phyloP scores from a whole-genome alignment of 2,113 vertebrate species.

The Callipepla squamata region DNA sequence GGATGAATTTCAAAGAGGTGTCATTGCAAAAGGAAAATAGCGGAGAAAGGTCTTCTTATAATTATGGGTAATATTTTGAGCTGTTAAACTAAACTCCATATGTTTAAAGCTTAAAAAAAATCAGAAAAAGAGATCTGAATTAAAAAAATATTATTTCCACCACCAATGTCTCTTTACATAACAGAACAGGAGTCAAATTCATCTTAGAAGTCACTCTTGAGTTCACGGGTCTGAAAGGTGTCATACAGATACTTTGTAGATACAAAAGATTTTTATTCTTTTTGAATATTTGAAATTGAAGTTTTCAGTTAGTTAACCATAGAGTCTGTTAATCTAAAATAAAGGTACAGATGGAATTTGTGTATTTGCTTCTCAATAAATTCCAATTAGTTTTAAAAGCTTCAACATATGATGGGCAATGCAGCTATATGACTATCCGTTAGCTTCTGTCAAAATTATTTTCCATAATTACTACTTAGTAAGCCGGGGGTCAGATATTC shows the following conservation, averaged over 20 bases:
- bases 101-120: not conserved
- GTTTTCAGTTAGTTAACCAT: not conserved
- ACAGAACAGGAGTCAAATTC: not conserved
- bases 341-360: not conserved
- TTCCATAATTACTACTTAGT: constrained; percentile 33
- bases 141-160: not conserved
- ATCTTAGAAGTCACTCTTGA: not conserved
- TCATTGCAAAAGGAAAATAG: not conserved
- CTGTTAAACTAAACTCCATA: not conserved
- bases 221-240: not conserved
- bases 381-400: constrained; percentile 10
- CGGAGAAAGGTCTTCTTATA: not conserved
- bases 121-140: not conserved
- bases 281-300: not conserved
- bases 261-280: not conserved
- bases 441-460: constrained; percentile 42
- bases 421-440: not conserved
- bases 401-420: not conserved
- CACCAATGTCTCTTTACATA: not conserved
- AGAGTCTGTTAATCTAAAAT: not conserved
- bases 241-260: not conserved
- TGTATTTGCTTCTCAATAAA: constrained; percentile 3
- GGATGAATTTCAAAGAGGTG: not conserved
- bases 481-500: constrained; percentile 34
- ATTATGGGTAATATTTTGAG: constrained; percentile 5